These are phyloP conservation scores for Catagonus wagneri DNA, from an alignment of 2,113 vertebrate genomes.

Conservation along the genomic window DNA sequence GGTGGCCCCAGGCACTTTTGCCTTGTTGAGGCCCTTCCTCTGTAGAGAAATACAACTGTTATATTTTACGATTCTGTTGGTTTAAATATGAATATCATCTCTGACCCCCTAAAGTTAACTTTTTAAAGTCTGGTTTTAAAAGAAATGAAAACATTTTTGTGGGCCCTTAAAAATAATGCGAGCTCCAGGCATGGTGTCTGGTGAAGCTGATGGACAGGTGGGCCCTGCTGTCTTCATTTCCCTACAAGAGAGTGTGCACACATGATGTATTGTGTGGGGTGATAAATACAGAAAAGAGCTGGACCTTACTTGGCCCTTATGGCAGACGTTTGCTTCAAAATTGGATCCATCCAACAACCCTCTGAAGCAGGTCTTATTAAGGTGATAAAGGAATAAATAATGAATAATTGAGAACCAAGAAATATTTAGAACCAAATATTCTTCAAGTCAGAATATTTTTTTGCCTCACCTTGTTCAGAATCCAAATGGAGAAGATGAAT, in stretches of 20 bases:
- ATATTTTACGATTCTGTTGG: neutral
- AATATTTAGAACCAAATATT: neutral
- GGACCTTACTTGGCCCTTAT: neutral
- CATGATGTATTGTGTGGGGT: neutral
- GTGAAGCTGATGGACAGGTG: neutral
- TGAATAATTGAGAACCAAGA: neutral
- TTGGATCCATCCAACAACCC: neutral
- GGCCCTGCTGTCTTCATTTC: neutral
- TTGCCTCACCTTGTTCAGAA: neutral
- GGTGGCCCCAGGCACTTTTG: neutral
- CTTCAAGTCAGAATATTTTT: neutral
- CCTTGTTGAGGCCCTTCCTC: neutral
- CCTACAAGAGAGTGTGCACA: neutral
- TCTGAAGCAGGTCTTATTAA: neutral
- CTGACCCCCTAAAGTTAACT: neutral
- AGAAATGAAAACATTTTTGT: neutral
- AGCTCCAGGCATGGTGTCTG: neutral
- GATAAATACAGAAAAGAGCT: neutral
- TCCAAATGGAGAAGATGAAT: neutral
- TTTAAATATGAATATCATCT: neutral
- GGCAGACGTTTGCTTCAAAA: neutral
- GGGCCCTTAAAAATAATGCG: neutral
- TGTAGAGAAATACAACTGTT: neutral
- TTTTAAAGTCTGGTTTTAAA: constrained; percentile 17
- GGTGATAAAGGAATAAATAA: neutral